Conservation (phyloP, 2,797 vertebrate genomes). For the Astyanax mexicanus region DNA sequence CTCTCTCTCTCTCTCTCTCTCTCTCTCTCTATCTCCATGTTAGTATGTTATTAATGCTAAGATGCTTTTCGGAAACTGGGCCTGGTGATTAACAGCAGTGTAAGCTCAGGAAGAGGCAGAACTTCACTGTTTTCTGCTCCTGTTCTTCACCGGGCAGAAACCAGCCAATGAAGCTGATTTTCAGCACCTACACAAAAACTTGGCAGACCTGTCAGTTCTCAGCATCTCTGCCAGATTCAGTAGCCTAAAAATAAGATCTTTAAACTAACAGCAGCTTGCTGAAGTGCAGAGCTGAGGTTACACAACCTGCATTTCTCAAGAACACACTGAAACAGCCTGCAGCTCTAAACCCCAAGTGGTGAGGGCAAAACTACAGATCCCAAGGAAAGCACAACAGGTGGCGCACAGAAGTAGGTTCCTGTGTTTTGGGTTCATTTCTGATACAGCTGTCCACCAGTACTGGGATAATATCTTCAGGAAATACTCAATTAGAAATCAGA, state of each 20-base stretch:
- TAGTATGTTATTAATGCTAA: too few relatives aligned
- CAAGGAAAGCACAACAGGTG: neutral
- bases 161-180: slow-evolving; percentile 23
- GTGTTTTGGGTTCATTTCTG: neutral
- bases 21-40: too few relatives aligned
- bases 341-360: neutral
- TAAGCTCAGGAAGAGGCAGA: too few relatives aligned
- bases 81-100: too few relatives aligned
- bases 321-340: neutral
- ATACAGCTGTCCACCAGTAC: too few relatives aligned
- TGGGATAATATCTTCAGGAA: too few relatives aligned
- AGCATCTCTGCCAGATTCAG: slow-evolving; percentile 24
- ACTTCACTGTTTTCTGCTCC: neutral
- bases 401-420: neutral
- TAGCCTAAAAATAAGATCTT: slow-evolving; percentile 43
- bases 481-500: too few relatives aligned
- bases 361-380: slow-evolving; percentile 1
- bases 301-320: slow-evolving; percentile 33
- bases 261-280: slow-evolving; percentile 38
- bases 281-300: slow-evolving; percentile 23
- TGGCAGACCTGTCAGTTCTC: slow-evolving; percentile 26
- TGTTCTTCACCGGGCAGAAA: slow-evolving; percentile 11
- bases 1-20: too few relatives aligned
- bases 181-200: slow-evolving; percentile 44
- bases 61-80: too few relatives aligned